A percentile compares a stretch with the other conserved stretches of the same genome.
These are phyloP conservation scores for Eleutherodactylus coqui DNA, from an alignment of 2,797 vertebrate genomes.

Conservation along the genomic window DNA sequence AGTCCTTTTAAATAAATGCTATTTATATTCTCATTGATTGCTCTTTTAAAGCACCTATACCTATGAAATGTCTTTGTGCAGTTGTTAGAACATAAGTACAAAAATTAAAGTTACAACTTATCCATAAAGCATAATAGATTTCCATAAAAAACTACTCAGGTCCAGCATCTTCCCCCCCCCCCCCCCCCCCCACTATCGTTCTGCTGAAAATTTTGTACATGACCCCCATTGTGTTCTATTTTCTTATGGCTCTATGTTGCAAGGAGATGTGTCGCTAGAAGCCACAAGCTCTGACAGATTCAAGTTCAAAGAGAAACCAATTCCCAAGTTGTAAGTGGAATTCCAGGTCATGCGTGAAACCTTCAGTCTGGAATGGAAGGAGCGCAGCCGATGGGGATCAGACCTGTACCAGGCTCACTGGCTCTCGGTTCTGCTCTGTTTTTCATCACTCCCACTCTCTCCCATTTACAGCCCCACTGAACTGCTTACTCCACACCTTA, in stretches of 20 bases:
- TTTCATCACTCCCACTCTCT: constrained; percentile 53
- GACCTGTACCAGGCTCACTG: constrained; percentile 44
- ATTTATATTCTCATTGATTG: background rate
- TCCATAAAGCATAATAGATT: background rate
- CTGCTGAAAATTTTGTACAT: background rate
- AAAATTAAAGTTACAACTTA: background rate
- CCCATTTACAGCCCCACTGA: constrained; percentile 45
- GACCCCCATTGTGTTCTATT: constrained; percentile 31
- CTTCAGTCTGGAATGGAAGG: constrained; percentile 54
- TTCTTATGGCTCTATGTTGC: constrained; percentile 24
- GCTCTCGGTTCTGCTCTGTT: constrained; percentile 58
- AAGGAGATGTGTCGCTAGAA: constrained; percentile 58
- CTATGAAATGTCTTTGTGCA: background rate
- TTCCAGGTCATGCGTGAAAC: constrained; percentile 63
- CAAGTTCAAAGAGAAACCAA: constrained; percentile 57
- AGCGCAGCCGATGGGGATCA: constrained; percentile 52
- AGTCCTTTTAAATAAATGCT: background rate
- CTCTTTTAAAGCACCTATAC: background rate
- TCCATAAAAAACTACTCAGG: background rate
- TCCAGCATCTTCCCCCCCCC: background rate
- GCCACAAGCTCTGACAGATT: constrained; percentile 56
- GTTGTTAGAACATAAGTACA: background rate
- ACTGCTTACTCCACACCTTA: constrained; percentile 38
- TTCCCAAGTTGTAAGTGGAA: constrained; percentile 54
- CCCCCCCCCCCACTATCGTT: background rate